A percentile compares a stretch with the other conserved stretches of the same genome.
Conservation (phyloP, 35 echinoderm and acorn worm genomes). For the Ophioderma brevispina region DNA sequence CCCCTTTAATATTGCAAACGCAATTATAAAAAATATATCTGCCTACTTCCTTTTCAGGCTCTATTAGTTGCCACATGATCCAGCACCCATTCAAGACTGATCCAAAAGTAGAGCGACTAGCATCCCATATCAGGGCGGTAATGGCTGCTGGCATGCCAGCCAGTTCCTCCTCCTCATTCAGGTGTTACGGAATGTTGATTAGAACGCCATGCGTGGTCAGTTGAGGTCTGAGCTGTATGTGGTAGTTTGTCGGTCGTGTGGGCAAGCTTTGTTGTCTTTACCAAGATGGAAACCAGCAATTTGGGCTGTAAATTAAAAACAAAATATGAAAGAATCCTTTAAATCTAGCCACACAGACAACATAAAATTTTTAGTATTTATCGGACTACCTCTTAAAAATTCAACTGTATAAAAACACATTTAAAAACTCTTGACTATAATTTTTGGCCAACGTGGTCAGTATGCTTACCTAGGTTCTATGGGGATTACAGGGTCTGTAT, state of each 20-base stretch:
- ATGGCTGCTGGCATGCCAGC: slow-evolving; percentile 51
- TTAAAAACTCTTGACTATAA: too few relatives aligned
- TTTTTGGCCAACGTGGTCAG: too few relatives aligned
- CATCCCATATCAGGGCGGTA: slow-evolving; percentile 46
- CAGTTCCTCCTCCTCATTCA: slow-evolving; percentile 64
- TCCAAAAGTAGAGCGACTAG: slow-evolving; percentile 14
- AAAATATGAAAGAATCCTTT: too few relatives aligned
- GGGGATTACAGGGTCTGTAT: too few relatives aligned
- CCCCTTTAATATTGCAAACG: too few relatives aligned
- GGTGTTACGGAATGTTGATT: slow-evolving; percentile 53
- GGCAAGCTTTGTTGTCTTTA: slow-evolving; percentile 3
- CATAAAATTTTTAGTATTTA: too few relatives aligned
- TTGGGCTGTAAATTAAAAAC: slow-evolving; percentile 48
- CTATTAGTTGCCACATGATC: slow-evolving; percentile 70
- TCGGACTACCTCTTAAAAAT: too few relatives aligned
- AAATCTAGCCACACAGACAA: too few relatives aligned
- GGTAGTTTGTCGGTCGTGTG: background rate
- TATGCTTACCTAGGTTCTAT: too few relatives aligned
- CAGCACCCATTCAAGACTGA: slow-evolving; percentile 78
- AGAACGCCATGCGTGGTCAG: slow-evolving; percentile 48
- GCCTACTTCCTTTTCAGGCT: slow-evolving; percentile 83
- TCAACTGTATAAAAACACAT: too few relatives aligned
- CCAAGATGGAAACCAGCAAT: slow-evolving; percentile 24
- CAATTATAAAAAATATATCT: too few relatives aligned
- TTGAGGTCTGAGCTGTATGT: slow-evolving; percentile 26